Evolutionary conservation across 2,888 invertebrate species (phyloP).

Genomic region (Sinopyrophorus schimmeli): DNA sequence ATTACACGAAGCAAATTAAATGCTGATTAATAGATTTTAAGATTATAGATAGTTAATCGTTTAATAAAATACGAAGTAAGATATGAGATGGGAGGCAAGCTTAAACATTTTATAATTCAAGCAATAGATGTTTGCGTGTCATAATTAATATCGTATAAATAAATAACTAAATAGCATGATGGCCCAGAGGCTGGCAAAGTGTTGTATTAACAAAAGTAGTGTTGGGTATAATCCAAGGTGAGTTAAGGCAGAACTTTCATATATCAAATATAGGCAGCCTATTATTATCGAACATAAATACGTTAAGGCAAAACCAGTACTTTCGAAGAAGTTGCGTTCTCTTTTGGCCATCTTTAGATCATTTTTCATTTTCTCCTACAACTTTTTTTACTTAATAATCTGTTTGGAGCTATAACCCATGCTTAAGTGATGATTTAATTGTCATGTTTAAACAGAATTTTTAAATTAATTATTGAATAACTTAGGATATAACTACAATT

Average conservation of each 20-base stretch:
- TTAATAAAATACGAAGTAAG: neutral
- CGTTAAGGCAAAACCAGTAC: slow-evolving; percentile 41
- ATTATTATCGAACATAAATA: slow-evolving; percentile 55
- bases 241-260: slow-evolving; percentile 50
- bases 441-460: neutral
- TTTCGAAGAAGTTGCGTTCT: slow-evolving; percentile 40
- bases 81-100: slow-evolving; percentile 9
- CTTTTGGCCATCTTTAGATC: slow-evolving; percentile 26
- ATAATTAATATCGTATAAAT: slow-evolving; percentile 35
- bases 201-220: slow-evolving; percentile 49
- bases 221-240: slow-evolving; percentile 45
- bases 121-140: slow-evolving; percentile 26
- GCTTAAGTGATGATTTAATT: slow-evolving; percentile 13
- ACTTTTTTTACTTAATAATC: slow-evolving; percentile 11
- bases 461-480: no score
- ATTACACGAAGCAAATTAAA: neutral
- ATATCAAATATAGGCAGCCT: slow-evolving; percentile 53
- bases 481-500: no score
- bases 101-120: slow-evolving; percentile 17
- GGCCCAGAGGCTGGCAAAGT: slow-evolving; percentile 49
- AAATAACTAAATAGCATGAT: slow-evolving; percentile 46
- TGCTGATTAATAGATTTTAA: neutral
- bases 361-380: slow-evolving; percentile 23
- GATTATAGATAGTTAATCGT: slow-evolving; percentile 4
- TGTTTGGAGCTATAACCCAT: slow-evolving; percentile 8